These are phyloP conservation scores for Wiebesia pumilae DNA, from an alignment of 1,140 invertebrate genomes.

Conservation along the genomic window DNA sequence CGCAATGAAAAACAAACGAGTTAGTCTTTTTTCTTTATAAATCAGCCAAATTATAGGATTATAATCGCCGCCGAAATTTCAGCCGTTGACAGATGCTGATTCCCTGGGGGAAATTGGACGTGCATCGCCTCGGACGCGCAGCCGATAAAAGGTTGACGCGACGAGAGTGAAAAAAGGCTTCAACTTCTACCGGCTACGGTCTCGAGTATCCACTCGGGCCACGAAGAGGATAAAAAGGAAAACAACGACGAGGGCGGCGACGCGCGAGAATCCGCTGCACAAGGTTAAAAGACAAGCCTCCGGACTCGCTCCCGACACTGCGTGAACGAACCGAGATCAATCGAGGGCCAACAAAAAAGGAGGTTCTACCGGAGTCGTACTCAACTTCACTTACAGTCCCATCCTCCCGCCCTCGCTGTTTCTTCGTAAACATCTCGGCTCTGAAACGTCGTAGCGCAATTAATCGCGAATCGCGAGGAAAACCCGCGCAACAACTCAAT, in stretches of 20 bases:
- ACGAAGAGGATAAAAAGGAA: background rate
- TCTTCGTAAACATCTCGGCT: background rate
- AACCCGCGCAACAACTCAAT: conserved; percentile 24
- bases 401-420: background rate
- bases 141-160: background rate
- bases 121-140: too few relatives aligned
- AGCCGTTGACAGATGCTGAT: too few relatives aligned
- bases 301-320: background rate
- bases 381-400: background rate
- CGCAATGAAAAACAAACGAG: too few relatives aligned
- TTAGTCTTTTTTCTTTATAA: too few relatives aligned
- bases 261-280: conserved; percentile 3
- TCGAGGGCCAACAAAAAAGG: conserved; percentile 34
- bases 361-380: background rate
- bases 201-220: conserved; percentile 39
- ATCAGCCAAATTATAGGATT: too few relatives aligned
- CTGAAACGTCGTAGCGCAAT: conserved; percentile 33
- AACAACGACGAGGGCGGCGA: too few relatives aligned
- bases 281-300: conserved; percentile 1
- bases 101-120: too few relatives aligned
- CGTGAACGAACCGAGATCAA: too few relatives aligned
- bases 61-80: too few relatives aligned
- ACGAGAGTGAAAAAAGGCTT: background rate
- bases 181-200: background rate
- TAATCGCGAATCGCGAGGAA: conserved; percentile 36